Base-by-base conservation (phyloP, 2,888 invertebrate genomes). In the Folsomia manolachei region DNA sequence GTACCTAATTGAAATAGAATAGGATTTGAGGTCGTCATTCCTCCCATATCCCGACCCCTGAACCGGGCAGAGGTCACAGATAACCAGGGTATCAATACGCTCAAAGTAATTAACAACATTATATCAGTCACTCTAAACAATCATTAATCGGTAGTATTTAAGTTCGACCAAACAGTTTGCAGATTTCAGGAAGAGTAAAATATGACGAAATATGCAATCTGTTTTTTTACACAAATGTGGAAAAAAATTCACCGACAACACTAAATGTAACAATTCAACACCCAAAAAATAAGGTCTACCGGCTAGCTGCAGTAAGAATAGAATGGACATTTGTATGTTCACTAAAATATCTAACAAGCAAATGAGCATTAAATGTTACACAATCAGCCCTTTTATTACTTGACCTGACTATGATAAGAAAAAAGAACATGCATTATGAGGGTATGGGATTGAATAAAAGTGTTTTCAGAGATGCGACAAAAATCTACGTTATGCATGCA, bases 1-100 rank as follows among this genome's bases (percentile, higher is more conserved):
- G 18, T 25, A 63, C 65, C 65, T 66, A 66, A 66, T 66, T 66
- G 65, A 51, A 66, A 66, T 14, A 66, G 25, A 51, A 52, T 14
- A 39, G 39, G 39, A 14, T 4, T 14, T 39, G 39, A 39, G 7
- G 39, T 39, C 14, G 39, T 39, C 4, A 39, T 4, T 14, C 39
- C 39, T 39, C 7, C 39, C 39, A 4, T 4, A 14, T 39, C 39
- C 39, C 39, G 39, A 14, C 14, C 39, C 39, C 39, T 39, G 14
- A 39, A 39, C 39, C 39, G 39, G 39, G 39, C 39, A 39, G 39
- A 39, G 14, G 39, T 39, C 14, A 39, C 14, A 14, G 39, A 39
- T 39, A 39, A 39, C 39, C 39, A 39, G 14, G 14, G 14, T 39
- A 39, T 9, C 39, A 39, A 39, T 39, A 39, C 7, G 39, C 39